These are phyloP conservation scores for Gnathonemus echidnorhynchus DNA, from an alignment of 2,113 vertebrate genomes.

Conservation along the genomic window DNA sequence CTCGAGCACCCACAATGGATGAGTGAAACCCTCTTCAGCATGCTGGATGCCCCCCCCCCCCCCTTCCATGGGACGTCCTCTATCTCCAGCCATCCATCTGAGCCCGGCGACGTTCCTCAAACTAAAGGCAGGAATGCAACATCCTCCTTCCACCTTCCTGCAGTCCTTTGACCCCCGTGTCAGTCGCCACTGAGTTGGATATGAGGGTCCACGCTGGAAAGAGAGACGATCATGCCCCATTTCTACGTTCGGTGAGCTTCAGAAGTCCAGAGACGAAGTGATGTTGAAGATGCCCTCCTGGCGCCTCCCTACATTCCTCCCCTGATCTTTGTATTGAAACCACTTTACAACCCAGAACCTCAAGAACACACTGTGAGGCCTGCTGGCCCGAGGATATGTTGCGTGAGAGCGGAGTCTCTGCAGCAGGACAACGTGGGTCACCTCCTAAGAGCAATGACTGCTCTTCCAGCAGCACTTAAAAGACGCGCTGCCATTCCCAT, in stretches of 20 bases:
- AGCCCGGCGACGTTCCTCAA: not conserved
- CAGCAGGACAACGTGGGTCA: not conserved
- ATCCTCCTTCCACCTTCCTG: not conserved
- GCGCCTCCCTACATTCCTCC: not conserved
- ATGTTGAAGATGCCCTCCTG: not conserved
- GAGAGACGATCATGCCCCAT: not conserved
- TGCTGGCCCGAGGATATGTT: not conserved
- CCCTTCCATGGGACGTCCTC: conserved; percentile 30
- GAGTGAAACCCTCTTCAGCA: conserved; percentile 44
- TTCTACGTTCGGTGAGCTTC: not conserved
- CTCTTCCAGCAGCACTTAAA: not conserved
- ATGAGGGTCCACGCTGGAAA: not conserved
- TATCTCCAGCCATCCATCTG: not conserved
- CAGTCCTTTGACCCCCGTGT: not conserved
- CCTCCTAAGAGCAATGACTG: not conserved
- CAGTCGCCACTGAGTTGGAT: not conserved
- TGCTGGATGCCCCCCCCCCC: conserved; percentile 34
- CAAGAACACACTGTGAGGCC: not conserved
- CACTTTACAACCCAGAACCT: not conserved
- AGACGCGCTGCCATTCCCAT: not conserved
- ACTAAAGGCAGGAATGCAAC: not conserved
- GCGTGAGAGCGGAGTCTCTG: not conserved
- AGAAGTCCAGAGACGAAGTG: not conserved
- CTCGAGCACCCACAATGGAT: conserved; percentile 38
- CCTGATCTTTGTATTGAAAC: not conserved